Evolutionary conservation across 2,113 vertebrate genomes (phyloP).

Genomic region (Typhlomys cinereus): DNA sequence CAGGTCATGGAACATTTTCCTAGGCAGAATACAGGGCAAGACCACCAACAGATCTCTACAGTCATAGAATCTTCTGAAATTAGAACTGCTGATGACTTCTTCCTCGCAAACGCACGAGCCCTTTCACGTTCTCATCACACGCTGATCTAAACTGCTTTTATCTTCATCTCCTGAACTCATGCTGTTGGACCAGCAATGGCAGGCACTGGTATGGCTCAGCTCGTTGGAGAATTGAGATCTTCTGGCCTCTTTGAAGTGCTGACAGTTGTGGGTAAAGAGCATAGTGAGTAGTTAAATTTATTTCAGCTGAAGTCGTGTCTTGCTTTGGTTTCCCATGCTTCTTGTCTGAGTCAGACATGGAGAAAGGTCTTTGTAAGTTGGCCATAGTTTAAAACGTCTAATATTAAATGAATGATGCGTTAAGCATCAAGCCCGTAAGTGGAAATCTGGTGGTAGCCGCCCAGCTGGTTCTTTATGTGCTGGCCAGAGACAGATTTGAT

Average conservation of each 20-base stretch:
- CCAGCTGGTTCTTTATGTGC: not conserved
- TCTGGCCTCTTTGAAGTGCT: not conserved
- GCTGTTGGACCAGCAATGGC: not conserved
- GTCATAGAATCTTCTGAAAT: not conserved
- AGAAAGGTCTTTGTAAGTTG: not conserved
- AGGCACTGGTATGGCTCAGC: not conserved
- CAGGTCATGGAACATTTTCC: not conserved
- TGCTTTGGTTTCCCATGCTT: slow-evolving; percentile 27
- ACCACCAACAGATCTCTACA: not conserved
- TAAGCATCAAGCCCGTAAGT: not conserved
- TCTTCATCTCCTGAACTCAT: not conserved
- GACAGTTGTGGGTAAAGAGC: not conserved
- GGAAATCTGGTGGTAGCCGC: not conserved
- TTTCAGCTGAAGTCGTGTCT: slow-evolving; percentile 2
- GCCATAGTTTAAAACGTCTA: slow-evolving; percentile 4
- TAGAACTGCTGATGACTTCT: not conserved
- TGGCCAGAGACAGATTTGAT: not conserved
- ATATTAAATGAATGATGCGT: not conserved
- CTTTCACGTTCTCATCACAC: not conserved
- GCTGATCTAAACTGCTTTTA: not conserved
- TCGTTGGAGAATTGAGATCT: not conserved
- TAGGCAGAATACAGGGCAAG: not conserved
- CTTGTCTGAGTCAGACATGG: slow-evolving; percentile 39
- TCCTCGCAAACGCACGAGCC: not conserved
- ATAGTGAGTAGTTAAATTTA: not conserved